These are phyloP conservation scores for Oegoconia quadripuncta DNA, from an alignment of 2,888 invertebrate genomes.

Conservation along the genomic window DNA sequence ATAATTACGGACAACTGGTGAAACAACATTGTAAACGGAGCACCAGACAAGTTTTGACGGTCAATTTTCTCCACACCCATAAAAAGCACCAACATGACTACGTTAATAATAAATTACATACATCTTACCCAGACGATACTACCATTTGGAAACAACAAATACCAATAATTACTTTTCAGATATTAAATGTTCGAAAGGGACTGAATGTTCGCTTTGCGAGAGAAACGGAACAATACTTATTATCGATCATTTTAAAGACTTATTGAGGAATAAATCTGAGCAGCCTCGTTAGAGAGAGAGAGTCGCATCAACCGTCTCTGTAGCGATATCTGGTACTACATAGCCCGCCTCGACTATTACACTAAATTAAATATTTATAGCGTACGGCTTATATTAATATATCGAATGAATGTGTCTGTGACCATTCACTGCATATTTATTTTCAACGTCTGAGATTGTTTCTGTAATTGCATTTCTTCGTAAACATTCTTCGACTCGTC, in stretches of 20 bases:
- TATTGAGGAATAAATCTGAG: slow-evolving; percentile 45
- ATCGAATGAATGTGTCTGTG: slow-evolving; percentile 15
- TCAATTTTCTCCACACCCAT: slow-evolving; percentile 54
- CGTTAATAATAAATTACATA: slow-evolving; percentile 62
- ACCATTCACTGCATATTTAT: slow-evolving; percentile 20
- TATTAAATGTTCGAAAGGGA: slow-evolving; percentile 43
- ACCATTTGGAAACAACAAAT: slow-evolving; percentile 57
- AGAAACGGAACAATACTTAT: slow-evolving; percentile 40
- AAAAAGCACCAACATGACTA: slow-evolving; percentile 58
- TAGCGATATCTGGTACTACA: slow-evolving; percentile 23
- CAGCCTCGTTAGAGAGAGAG: slow-evolving; percentile 28
- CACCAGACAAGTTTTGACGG: slow-evolving; percentile 42
- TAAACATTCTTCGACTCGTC: slow-evolving; percentile 28
- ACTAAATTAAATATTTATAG: slow-evolving; percentile 29
- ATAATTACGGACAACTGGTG: slow-evolving; percentile 35
- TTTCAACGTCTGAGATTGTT: slow-evolving; percentile 22
- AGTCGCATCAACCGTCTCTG: slow-evolving; percentile 23
- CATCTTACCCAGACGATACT: slow-evolving; percentile 47
- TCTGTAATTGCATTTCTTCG: slow-evolving; percentile 33
- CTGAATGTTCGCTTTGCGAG: slow-evolving; percentile 27
- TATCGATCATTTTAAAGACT: slow-evolving; percentile 43
- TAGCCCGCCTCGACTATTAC: slow-evolving; percentile 16
- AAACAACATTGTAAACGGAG: slow-evolving; percentile 46
- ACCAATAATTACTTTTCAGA: slow-evolving; percentile 52
- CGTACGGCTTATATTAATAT: slow-evolving; percentile 21